Percentiles rank a stretch among this genome's conserved stretches.
Conservation (phyloP, 2,113 vertebrate genomes). For the Thinocorus orbignyianus region DNA sequence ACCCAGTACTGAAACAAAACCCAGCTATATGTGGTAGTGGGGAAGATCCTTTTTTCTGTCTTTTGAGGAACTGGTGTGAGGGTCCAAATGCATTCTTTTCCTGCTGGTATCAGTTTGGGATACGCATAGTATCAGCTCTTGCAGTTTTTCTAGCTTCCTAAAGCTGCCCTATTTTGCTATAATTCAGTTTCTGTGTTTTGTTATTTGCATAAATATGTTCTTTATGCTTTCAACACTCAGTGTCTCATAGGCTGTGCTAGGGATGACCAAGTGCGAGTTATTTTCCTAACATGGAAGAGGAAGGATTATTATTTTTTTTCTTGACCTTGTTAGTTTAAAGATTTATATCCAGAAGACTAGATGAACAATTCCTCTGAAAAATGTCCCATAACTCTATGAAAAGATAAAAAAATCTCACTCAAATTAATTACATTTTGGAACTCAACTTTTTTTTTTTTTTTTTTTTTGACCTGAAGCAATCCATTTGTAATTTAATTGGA, state of each 20-base stretch:
- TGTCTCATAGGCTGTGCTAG: not conserved
- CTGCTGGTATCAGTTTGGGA: not conserved
- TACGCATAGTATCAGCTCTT: not conserved
- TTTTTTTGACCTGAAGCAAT: slow-evolving; percentile 4
- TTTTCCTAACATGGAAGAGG: not conserved
- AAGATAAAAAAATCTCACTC: not conserved
- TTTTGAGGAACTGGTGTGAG: not conserved
- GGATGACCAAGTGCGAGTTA: not conserved
- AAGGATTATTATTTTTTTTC: not conserved
- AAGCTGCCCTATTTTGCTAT: not conserved
- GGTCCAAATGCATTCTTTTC: not conserved
- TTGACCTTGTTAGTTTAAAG: not conserved
- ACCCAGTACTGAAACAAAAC: not conserved
- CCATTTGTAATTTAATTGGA: slow-evolving; percentile 2
- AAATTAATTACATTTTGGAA: slow-evolving; percentile 32
- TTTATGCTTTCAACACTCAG: not conserved
- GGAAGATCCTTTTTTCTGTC: not conserved
- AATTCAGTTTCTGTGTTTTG: not conserved
- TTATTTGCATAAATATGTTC: not conserved
- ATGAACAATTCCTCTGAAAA: slow-evolving; percentile 23
- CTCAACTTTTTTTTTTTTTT: not conserved
- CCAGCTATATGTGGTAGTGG: not conserved
- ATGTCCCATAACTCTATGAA: not conserved
- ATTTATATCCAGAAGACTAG: not conserved
- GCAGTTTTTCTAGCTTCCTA: not conserved